Percentiles rank a stretch among this genome's conserved stretches.
phyloP scores from a whole-genome alignment of 2,113 vertebrate genomes.

The Zootoca vivipara region DNA sequence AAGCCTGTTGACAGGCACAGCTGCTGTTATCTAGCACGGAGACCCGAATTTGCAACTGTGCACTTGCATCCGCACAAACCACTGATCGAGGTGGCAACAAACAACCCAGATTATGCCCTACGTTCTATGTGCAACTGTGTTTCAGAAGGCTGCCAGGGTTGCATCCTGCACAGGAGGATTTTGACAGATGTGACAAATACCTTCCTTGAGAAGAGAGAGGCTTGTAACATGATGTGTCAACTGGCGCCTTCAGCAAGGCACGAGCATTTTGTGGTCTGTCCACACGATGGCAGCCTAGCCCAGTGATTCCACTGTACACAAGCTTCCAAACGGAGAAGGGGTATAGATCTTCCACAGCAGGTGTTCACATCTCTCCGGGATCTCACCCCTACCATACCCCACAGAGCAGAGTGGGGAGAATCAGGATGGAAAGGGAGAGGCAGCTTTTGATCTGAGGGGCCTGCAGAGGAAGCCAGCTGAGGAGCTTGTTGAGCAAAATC shows the following conservation, averaged over 20 bases:
- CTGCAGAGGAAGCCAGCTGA: not conserved
- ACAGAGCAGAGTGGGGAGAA: not conserved
- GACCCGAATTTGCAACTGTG: too few species aligned
- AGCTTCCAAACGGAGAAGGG: not conserved
- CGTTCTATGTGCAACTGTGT: not conserved
- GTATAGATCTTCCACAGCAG: not conserved
- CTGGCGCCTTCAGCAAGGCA: not conserved
- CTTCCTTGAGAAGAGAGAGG: not conserved
- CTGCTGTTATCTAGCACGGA: not conserved
- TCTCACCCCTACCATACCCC: not conserved
- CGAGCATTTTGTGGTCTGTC: not conserved
- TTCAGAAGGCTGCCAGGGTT: too few species aligned
- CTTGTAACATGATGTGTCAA: too few species aligned
- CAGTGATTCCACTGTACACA: not conserved
- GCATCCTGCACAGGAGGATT: not conserved
- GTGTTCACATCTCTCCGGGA: too few species aligned
- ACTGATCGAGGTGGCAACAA: not conserved
- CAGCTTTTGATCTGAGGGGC: not conserved
- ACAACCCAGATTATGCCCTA: too few species aligned
- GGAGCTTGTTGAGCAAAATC: not conserved
- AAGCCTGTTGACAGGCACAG: not conserved
- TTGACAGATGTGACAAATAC: not conserved
- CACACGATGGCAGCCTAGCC: slow-evolving; percentile 31
- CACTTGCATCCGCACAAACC: not conserved
- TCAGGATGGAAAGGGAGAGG: rapidly evolving